Conservation (phyloP, 2,888 invertebrate genomes). For the Archips crataeganus region DNA sequence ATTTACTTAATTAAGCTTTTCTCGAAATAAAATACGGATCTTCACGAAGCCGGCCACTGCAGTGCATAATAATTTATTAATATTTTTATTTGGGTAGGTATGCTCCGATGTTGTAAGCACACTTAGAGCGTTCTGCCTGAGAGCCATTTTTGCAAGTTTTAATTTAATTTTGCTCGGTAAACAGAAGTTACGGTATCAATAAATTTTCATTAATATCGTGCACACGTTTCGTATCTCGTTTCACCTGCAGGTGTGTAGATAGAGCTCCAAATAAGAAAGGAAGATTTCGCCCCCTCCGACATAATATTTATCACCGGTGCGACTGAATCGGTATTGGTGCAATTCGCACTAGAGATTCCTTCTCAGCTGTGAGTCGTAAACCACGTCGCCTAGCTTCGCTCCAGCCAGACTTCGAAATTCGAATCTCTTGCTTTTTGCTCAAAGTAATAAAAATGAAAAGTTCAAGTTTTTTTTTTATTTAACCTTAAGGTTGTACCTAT, state of each 20-base stretch:
- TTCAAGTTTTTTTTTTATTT: no score
- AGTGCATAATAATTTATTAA: slow-evolving; percentile 8
- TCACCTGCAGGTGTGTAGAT: slow-evolving; percentile 14
- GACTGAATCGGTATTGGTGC: slow-evolving; percentile 60
- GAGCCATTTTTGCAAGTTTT: slow-evolving; percentile 29
- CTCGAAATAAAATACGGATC: neutral
- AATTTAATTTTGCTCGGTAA: slow-evolving; percentile 30
- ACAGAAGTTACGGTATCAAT: slow-evolving; percentile 17
- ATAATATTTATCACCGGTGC: slow-evolving; percentile 61
- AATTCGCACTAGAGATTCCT: slow-evolving; percentile 66
- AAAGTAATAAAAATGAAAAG: neutral
- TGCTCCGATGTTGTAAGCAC: neutral
- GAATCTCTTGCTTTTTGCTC: slow-evolving; percentile 14
- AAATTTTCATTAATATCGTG: slow-evolving; percentile 29
- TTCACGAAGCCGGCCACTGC: slow-evolving; percentile 3
- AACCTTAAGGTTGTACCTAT: neutral
- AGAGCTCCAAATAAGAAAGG: slow-evolving; percentile 22
- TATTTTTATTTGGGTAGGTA: neutral
- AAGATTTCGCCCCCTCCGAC: slow-evolving; percentile 46
- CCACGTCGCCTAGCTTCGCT: slow-evolving; percentile 48
- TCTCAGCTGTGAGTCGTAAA: slow-evolving; percentile 65
- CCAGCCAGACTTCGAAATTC: slow-evolving; percentile 11
- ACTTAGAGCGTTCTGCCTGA: slow-evolving; percentile 7
- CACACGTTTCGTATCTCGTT: slow-evolving; percentile 19
- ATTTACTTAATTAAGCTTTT: slow-evolving; percentile 2